phyloP scores from a whole-genome alignment of 2,113 vertebrate genomes.

The Phoxinus phoxinus region DNA sequence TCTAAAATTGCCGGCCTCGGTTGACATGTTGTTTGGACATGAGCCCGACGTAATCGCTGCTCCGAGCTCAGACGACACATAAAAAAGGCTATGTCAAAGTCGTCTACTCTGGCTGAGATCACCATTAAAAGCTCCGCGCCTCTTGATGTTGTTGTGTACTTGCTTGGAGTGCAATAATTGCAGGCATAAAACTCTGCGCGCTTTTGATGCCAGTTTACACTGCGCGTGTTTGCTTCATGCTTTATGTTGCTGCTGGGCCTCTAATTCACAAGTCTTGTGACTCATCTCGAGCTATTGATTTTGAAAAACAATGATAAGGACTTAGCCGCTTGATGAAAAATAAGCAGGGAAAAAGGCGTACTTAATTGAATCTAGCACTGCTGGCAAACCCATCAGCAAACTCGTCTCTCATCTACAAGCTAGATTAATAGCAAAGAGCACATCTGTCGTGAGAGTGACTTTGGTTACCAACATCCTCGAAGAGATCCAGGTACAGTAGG shows the following conservation, averaged over 20 bases:
- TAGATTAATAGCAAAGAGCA: slow-evolving; percentile 10
- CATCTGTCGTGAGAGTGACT: background rate
- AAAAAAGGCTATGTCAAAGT: slow-evolving; percentile 7
- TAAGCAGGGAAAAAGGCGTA: slow-evolving; percentile 50
- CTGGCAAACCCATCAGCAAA: background rate
- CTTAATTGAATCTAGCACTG: slow-evolving; percentile 56
- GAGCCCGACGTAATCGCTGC: slow-evolving; percentile 15
- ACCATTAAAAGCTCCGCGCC: slow-evolving; percentile 34
- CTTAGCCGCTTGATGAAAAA: slow-evolving; percentile 28
- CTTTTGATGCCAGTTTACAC: slow-evolving; percentile 34
- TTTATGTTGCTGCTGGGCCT: slow-evolving; percentile 52
- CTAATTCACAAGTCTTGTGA: slow-evolving; percentile 51
- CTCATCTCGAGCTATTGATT: slow-evolving; percentile 64
- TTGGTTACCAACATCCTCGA: background rate
- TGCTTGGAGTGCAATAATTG: slow-evolving; percentile 42
- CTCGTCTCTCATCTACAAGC: background rate
- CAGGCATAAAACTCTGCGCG: background rate
- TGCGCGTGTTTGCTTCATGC: background rate
- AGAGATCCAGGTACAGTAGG: background rate
- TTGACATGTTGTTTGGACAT: slow-evolving; percentile 13
- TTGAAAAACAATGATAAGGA: slow-evolving; percentile 48
- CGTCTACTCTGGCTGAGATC: slow-evolving; percentile 14
- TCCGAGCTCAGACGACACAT: slow-evolving; percentile 11
- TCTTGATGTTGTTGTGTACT: slow-evolving; percentile 33
- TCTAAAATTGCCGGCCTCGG: background rate